These are phyloP conservation scores for Euphonia xanthogaster DNA, from an alignment of 2,797 vertebrate species.

Conservation along the genomic window DNA sequence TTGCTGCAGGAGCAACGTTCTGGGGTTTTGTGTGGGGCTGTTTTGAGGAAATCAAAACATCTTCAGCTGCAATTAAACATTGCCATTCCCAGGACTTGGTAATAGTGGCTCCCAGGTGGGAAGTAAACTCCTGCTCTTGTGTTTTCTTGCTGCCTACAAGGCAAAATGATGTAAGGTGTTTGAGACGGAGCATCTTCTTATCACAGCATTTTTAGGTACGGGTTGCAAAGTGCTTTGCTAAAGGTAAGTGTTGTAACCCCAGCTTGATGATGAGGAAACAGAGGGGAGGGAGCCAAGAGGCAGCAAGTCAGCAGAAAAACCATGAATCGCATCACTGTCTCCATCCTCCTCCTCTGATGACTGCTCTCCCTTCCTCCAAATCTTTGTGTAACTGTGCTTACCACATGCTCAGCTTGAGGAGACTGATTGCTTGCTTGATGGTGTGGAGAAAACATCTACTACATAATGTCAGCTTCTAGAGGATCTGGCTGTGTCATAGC, in stretches of 20 bases:
- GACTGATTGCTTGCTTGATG: not conserved
- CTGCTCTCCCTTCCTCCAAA: not conserved
- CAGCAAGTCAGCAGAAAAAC: slow-evolving; percentile 20
- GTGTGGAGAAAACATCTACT: not conserved
- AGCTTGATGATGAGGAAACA: not conserved
- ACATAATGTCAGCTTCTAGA: not conserved
- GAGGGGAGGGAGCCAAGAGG: not conserved
- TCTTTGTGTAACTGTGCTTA: not conserved
- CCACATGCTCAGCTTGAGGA: not conserved
- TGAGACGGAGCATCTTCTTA: not conserved
- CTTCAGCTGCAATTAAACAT: not conserved
- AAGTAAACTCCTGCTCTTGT: not conserved
- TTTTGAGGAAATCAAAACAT: not conserved
- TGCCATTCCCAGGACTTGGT: not conserved
- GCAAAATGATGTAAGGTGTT: not conserved
- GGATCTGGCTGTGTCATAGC: rapidly evolving
- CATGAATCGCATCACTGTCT: not conserved
- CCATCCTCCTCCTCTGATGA: not conserved
- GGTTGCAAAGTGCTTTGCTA: not conserved
- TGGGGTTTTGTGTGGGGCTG: not conserved
- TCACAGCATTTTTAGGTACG: not conserved
- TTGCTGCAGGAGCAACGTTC: rapidly evolving
- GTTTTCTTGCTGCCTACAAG: not conserved
- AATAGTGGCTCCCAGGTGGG: not conserved
- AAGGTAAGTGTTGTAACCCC: not conserved